Evolutionary conservation across 1,140 invertebrate species (phyloP).

Genomic region (Pemphigus obesinymphae): DNA sequence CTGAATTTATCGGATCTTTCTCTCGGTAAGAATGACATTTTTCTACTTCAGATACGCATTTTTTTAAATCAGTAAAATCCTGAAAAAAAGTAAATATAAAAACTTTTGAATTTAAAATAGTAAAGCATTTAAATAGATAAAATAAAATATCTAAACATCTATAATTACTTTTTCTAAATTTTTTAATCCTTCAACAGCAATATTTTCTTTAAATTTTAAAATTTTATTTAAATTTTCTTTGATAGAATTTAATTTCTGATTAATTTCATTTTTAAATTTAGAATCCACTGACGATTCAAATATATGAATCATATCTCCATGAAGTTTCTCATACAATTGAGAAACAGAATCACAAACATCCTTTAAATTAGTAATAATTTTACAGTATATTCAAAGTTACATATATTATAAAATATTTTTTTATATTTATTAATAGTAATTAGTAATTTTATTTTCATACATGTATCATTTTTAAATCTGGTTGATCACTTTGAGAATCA

Average conservation of each 20-base stretch:
- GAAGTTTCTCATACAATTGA: slow-evolving; percentile 26
- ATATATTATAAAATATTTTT: not conserved
- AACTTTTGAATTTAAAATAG: not conserved
- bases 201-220: slow-evolving; percentile 25
- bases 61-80: slow-evolving; percentile 26
- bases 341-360: slow-evolving; percentile 38
- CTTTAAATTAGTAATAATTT: not conserved
- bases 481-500: slow-evolving; percentile 30
- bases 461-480: slow-evolving; percentile 37
- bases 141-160: not conserved
- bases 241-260: slow-evolving; percentile 13
- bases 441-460: slow-evolving; percentile 6
- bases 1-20: slow-evolving; percentile 12
- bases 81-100: not conserved
- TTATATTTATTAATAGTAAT: not conserved
- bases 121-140: not conserved
- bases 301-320: slow-evolving; percentile 27
- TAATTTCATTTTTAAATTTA: slow-evolving; percentile 3
- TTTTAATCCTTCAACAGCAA: slow-evolving; percentile 21
- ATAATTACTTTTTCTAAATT: slow-evolving; percentile 14
- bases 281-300: slow-evolving; percentile 14
- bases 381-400: not conserved
- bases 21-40: slow-evolving; percentile 28
- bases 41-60: slow-evolving; percentile 36
- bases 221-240: slow-evolving; percentile 25